phyloP scores from a whole-genome alignment of 1,140 invertebrate species.

The Geopemphigus sp. region DNA sequence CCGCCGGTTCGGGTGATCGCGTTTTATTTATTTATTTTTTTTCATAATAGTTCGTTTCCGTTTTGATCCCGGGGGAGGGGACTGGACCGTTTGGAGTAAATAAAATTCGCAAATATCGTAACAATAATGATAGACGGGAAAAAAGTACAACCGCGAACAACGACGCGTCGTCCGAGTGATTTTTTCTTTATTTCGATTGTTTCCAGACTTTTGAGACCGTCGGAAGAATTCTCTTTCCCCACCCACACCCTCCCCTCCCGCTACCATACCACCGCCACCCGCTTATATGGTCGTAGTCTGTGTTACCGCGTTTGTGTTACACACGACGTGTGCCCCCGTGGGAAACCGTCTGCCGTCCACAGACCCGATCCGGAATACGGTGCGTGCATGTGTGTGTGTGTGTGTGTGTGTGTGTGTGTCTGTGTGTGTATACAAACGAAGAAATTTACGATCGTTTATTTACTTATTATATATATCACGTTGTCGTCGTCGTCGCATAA shows the following conservation, averaged over 20 bases:
- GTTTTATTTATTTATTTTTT: slow-evolving; percentile 7
- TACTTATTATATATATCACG: no score
- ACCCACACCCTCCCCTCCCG: no score
- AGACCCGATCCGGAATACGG: no score
- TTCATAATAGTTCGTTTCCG: slow-evolving; percentile 32
- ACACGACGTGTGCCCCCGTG: not conserved
- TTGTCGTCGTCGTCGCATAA: slow-evolving; percentile 1
- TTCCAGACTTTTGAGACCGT: not conserved
- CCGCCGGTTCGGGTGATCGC: slow-evolving; percentile 10
- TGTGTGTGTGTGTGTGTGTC: no score
- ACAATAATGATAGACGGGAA: not conserved
- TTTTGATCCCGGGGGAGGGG: not conserved
- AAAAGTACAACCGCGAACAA: no score
- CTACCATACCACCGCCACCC: not conserved
- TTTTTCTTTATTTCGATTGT: not conserved
- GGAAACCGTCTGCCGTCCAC: slow-evolving; percentile 20
- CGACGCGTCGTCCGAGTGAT: no score
- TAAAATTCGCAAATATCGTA: not conserved
- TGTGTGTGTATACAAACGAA: not conserved
- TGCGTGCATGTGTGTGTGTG: no score
- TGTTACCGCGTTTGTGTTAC: not conserved
- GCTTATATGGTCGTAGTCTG: not conserved
- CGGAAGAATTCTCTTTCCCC: not conserved
- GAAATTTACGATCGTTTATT: slow-evolving; percentile 3
- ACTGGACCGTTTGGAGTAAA: not conserved